Conservation (phyloP, 2,113 vertebrate species). For the Octodon degus region DNA sequence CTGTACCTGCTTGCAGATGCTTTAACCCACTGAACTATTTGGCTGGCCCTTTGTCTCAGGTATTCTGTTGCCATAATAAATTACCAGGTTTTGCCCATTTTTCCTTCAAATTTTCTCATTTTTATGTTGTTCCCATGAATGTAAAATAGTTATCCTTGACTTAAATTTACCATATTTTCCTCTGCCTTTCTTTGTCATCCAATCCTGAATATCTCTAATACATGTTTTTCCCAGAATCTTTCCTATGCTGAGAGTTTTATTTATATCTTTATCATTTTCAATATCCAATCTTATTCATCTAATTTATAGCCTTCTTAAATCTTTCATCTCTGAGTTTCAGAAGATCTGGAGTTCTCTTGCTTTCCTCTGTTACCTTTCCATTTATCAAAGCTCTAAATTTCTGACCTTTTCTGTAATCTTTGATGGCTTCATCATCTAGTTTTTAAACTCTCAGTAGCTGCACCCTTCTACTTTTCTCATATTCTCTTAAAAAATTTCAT, state of each 20-base stretch:
- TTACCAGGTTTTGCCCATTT: neutral
- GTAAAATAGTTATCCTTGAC: neutral
- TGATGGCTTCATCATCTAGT: slow-evolving; percentile 33
- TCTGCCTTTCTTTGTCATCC: neutral
- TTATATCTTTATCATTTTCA: slow-evolving; percentile 66
- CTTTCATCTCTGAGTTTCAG: slow-evolving; percentile 59
- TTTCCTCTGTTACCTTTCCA: neutral
- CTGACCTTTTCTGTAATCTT: slow-evolving; percentile 53
- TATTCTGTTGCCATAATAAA: neutral
- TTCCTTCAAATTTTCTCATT: neutral
- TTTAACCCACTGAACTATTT: too few relatives aligned
- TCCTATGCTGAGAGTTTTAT: slow-evolving; percentile 4
- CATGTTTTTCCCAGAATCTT: neutral
- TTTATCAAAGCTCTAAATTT: slow-evolving; percentile 56
- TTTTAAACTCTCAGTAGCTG: neutral
- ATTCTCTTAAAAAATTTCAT: neutral
- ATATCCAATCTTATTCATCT: slow-evolving; percentile 33
- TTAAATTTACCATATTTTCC: neutral
- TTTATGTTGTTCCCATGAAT: neutral
- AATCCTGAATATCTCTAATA: neutral
- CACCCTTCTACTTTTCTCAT: slow-evolving; percentile 11
- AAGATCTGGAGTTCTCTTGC: slow-evolving; percentile 2
- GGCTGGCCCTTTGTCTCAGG: neutral
- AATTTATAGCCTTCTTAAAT: slow-evolving; percentile 62
- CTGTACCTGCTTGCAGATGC: too few relatives aligned